phyloP scores from a whole-genome alignment of 2,113 vertebrate species.

The Coryphaenoides rupestris region DNA sequence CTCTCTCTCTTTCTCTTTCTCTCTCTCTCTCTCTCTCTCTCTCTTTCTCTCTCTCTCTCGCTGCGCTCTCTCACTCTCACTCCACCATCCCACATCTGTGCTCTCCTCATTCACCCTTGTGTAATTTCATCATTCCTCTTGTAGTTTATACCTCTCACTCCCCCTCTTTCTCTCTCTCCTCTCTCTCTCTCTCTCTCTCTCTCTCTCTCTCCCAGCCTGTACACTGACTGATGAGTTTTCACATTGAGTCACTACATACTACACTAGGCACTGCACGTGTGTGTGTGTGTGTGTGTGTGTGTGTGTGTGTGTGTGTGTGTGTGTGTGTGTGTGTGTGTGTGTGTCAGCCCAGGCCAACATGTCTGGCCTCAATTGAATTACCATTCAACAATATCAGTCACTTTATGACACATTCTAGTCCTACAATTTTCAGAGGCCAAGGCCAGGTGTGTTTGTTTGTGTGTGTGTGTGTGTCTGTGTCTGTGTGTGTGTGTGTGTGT shows the following conservation, averaged over 20 bases:
- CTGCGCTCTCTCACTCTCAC: too few species aligned
- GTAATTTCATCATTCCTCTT: not conserved
- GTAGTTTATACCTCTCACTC: not conserved
- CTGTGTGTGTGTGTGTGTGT: constrained; percentile 4
- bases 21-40: too few species aligned
- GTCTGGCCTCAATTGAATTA: constrained; percentile 18
- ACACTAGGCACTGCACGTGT: constrained; percentile 14
- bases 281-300: constrained; percentile 7
- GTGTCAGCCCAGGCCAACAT: not conserved
- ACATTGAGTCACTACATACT: constrained; percentile 23
- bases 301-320: constrained; percentile 3
- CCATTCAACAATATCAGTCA: constrained; percentile 19
- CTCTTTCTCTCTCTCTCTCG: too few species aligned
- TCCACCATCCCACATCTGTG: too few species aligned
- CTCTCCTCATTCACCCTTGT: too few species aligned
- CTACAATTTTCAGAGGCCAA: constrained; percentile 33
- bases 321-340: not conserved
- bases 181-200: constrained; percentile 14
- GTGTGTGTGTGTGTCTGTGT: constrained; percentile 3
- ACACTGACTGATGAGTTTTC: constrained; percentile 43
- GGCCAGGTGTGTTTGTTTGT: constrained; percentile 24
- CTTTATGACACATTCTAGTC: constrained; percentile 33
- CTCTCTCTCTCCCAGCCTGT: not conserved
- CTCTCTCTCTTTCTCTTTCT: too few species aligned
- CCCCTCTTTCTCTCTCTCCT: not conserved